These are phyloP conservation scores for Pomacea canaliculata DNA, from an alignment of 2,888 invertebrate genomes.

Conservation along the genomic window DNA sequence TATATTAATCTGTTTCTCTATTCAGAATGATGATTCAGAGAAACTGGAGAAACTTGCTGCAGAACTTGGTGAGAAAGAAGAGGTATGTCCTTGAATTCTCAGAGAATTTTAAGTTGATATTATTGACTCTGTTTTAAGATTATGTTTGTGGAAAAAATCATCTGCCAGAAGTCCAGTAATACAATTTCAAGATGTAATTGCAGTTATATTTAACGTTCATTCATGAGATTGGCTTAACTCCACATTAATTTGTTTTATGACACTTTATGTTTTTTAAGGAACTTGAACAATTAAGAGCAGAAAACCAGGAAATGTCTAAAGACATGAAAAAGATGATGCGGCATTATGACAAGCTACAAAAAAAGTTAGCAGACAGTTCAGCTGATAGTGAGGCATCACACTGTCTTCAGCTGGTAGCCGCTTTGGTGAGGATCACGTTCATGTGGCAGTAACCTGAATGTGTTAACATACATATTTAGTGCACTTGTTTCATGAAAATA, in stretches of 20 bases:
- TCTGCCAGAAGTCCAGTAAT: no score
- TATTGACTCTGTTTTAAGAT: not conserved
- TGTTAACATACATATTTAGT: not conserved
- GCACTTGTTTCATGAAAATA: no score
- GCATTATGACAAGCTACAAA: slow-evolving; percentile 44
- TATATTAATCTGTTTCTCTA: not conserved
- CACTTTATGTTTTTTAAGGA: slow-evolving; percentile 37
- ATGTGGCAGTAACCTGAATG: not conserved
- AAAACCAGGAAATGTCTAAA: slow-evolving; percentile 50
- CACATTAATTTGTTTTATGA: no score
- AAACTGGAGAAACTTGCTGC: slow-evolving; percentile 22
- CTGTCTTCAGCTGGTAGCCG: slow-evolving; percentile 25
- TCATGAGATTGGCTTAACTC: no score
- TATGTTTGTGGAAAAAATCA: not conserved
- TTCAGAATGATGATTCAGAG: slow-evolving; percentile 28
- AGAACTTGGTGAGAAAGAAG: slow-evolving; percentile 26
- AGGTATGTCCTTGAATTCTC: slow-evolving; percentile 19
- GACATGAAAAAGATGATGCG: slow-evolving; percentile 63
- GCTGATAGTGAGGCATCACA: slow-evolving; percentile 6
- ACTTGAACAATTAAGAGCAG: slow-evolving; percentile 44
- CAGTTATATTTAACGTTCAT: no score
- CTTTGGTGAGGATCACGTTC: slow-evolving; percentile 12
- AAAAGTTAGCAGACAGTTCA: slow-evolving; percentile 37
- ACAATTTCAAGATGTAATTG: no score
- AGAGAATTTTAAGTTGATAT: not conserved